Evolutionary conservation across 2,888 invertebrate genomes (phyloP).

Genomic region (Tanytarsus gracilentus): DNA sequence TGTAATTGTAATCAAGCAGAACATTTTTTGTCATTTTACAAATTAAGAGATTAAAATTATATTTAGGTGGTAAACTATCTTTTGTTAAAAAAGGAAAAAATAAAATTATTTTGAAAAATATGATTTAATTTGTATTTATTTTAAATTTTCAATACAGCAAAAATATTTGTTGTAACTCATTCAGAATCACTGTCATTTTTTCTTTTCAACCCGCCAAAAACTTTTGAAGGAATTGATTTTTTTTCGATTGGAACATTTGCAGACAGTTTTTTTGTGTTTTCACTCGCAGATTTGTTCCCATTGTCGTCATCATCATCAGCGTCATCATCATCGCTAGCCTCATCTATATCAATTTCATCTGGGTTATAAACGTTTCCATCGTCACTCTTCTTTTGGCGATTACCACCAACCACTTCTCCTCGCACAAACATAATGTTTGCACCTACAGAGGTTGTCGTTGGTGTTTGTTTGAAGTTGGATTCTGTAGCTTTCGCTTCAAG

Average conservation of each 20-base stretch:
- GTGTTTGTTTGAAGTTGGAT: slow-evolving; percentile 14
- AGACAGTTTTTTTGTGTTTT: slow-evolving; percentile 49
- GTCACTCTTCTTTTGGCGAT: slow-evolving; percentile 50
- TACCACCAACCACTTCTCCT: slow-evolving; percentile 73
- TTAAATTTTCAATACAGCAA: neutral
- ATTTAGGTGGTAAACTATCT: too few relatives aligned
- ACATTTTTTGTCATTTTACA: neutral
- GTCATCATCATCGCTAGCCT: slow-evolving; percentile 50
- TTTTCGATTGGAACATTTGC: slow-evolving; percentile 69
- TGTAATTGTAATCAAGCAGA: too few relatives aligned
- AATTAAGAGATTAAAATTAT: too few relatives aligned
- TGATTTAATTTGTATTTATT: neutral
- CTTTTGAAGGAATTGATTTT: slow-evolving; percentile 78
- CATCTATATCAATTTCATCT: slow-evolving; percentile 79
- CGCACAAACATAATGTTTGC: slow-evolving; percentile 76
- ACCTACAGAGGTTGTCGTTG: slow-evolving; percentile 28
- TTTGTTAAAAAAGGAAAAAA: too few relatives aligned
- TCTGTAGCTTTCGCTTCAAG: slow-evolving; percentile 75
- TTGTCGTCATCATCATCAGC: slow-evolving; percentile 51
- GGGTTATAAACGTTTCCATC: slow-evolving; percentile 68
- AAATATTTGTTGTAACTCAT: neutral
- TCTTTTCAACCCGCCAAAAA: slow-evolving; percentile 70
- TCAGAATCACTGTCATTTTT: slow-evolving; percentile 32
- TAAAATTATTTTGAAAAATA: slow-evolving; percentile 7
- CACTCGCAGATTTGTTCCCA: slow-evolving; percentile 50